Base-by-base conservation (phyloP, 2,113 vertebrate species). In the Osmerus eperlanus region DNA sequence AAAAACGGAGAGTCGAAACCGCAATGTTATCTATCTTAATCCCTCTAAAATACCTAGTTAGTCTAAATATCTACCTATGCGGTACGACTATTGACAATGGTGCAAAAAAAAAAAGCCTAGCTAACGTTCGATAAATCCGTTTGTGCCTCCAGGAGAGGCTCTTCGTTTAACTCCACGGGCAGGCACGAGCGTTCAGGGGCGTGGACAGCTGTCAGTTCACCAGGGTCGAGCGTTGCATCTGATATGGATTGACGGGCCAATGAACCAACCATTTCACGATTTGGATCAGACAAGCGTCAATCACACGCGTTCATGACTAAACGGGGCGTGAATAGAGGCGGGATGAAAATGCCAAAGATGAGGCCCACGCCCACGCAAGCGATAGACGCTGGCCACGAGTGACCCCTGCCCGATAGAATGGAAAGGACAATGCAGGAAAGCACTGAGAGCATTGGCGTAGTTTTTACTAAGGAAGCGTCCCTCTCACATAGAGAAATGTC, bases 61-160 rank as follows among this genome's bases (percentile, higher is more conserved):
- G 28, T 8, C 23, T 29, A 7, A 9, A 29, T 29, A 63, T 18
- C 0, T 18, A 18, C 16, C 16, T 36, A 3, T 63, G 28, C 28
- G 28, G 61, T 63, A 63, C 19, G 8, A 60, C n/a, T 63, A 25
- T 63, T 32, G 29, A 28, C 32, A 63, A 15, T 65, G 63, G 54
- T 56, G 71, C 55, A 23, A 23, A 23, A 23, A 21, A 41, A 41
- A 41, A 41, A 41, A 41, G 36, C 5, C 36, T 7, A 9, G 5
- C 65, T 61, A 21, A 3, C 18, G 59, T 36, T 70, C 16, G 28
- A 12, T 67, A 53, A 72, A 67, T 71, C 61, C 29, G 53, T 64
- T 56, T 62, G n/a, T 28, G 76, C 67, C 76, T 67, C 54, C 29
- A 36, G 51, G 18, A 32, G 67, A 70, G 73, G 67, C 73, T 69